Percentiles rank a stretch among this genome's conserved stretches.
Conservation (phyloP, 2,113 vertebrate genomes). For the Meriones unguiculatus region DNA sequence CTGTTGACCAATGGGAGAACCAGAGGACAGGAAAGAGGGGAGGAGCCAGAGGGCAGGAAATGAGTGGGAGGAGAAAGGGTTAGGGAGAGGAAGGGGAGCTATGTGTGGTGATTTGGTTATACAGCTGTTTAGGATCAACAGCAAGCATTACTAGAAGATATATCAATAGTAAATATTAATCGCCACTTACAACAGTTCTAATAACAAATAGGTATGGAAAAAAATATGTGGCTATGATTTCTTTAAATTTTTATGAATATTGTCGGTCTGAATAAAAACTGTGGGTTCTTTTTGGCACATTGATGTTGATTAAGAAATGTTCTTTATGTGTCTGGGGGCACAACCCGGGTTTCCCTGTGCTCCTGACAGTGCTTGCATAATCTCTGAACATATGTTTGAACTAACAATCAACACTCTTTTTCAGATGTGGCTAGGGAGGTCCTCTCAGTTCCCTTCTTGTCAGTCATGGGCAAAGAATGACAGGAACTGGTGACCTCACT, state of each 20-base stretch:
- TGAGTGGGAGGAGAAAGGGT: too few relatives aligned
- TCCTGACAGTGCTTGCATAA: background rate
- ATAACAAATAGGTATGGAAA: background rate
- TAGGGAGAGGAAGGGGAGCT: too few relatives aligned
- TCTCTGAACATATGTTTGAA: background rate
- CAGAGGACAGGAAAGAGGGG: too few relatives aligned
- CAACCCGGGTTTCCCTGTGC: too few relatives aligned
- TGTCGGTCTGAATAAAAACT: conserved; percentile 44
- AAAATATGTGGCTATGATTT: background rate
- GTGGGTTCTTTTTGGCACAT: background rate
- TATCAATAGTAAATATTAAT: too few relatives aligned
- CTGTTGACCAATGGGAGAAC: too few relatives aligned
- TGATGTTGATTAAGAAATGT: background rate
- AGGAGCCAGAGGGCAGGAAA: too few relatives aligned
- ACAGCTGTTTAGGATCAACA: too few relatives aligned
- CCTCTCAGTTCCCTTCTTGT: background rate
- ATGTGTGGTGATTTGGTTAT: too few relatives aligned
- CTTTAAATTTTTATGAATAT: conserved; percentile 22
- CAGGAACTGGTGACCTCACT: background rate
- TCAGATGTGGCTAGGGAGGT: background rate
- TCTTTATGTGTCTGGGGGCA: background rate
- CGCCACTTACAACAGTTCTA: background rate
- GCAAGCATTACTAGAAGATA: too few relatives aligned
- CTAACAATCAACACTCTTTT: background rate
- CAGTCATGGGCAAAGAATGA: background rate